Evolutionary conservation across 1,140 invertebrate species (phyloP), one percentile per base, ranked within the genome.

Genomic region (Dolichoris vasculosae): DNA sequence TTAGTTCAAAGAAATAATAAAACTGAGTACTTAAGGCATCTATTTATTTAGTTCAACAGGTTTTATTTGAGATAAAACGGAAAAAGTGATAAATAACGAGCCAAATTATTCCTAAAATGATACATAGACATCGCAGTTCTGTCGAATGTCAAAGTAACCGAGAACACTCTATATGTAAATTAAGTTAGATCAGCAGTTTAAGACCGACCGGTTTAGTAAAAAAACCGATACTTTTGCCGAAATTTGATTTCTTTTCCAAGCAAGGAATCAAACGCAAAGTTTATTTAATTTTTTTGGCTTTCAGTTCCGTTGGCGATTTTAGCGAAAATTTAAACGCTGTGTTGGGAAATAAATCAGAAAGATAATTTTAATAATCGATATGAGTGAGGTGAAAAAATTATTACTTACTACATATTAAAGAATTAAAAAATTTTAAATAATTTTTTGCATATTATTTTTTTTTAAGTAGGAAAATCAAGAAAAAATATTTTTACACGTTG

Each of bases 161-260:
- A 48, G 63, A 67, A 48, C 64, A 81, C 26, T 69, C 26, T 69
- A 59, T 81, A 82, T 82, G 80, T 67, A 71, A 82, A 82, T 82
- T 35, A 55, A 51, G 67, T 40, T 17, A 23, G 30, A n/a, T 46
- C 26, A 46, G 15, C 55, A n/a, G n/a, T 81, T 81, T 30, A 32
- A n/a, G 1, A 46, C 20, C 46, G 46, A 51, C 43, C 67, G 67
- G 40, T 67, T 8, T 23, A n/a, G 8, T 7, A 69, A 82, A 82
- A n/a, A 35, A 43, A 71, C 43, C n/a, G 7, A 46, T 32, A 26
- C 13, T 43, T 71, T 55, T 38, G 64, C 32, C 32, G 17, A 69
- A 64, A 81, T 81, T 79, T 55, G 15, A 79, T 67, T 81, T 69
- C 63, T 81, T 30, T 48, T 81, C 48, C 9, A n/a, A 67, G 67